phyloP scores from a whole-genome alignment of 2,888 invertebrate genomes.

The Drosophila kuntzei region DNA sequence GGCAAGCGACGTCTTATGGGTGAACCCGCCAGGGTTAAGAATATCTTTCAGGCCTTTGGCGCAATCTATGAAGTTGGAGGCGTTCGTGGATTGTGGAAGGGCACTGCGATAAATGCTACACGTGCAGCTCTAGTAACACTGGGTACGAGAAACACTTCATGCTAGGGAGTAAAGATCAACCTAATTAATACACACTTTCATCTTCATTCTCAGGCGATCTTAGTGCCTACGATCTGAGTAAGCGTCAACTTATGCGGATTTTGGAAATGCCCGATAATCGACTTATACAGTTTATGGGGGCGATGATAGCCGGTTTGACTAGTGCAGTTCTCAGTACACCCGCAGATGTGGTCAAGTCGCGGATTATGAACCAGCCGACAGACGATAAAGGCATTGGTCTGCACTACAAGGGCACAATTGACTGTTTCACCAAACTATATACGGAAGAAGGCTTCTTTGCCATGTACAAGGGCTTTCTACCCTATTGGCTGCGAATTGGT shows the following conservation, averaged over 20 bases:
- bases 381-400: slow-evolving; percentile 39
- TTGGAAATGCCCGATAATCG: slow-evolving; percentile 28
- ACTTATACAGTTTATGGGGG: slow-evolving; percentile 88
- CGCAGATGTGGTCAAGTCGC: slow-evolving; percentile 95
- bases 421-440: slow-evolving; percentile 35
- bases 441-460: slow-evolving; percentile 36
- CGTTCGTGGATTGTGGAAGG: slow-evolving; percentile 93
- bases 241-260: slow-evolving; percentile 21
- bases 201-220: slow-evolving; percentile 87
- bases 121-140: slow-evolving; percentile 90
- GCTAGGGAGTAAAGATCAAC: too few relatives aligned
- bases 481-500: slow-evolving; percentile 47
- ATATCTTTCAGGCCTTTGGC: slow-evolving; percentile 90
- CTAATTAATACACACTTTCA: background rate
- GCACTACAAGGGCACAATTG: slow-evolving; percentile 40
- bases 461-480: slow-evolving; percentile 48
- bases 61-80: slow-evolving; percentile 90
- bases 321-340: slow-evolving; percentile 88
- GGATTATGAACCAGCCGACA: slow-evolving; percentile 94
- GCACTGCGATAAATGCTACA: slow-evolving; percentile 93
- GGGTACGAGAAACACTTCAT: slow-evolving; percentile 83
- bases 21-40: slow-evolving; percentile 88
- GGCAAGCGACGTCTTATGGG: slow-evolving; percentile 92
- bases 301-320: slow-evolving; percentile 89
- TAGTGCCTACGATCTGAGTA: slow-evolving; percentile 92